Percentiles rank a stretch among this genome's conserved stretches.
Evolutionary conservation across 1,140 invertebrate species (phyloP).

Genomic region (Tribolium castaneum): DNA sequence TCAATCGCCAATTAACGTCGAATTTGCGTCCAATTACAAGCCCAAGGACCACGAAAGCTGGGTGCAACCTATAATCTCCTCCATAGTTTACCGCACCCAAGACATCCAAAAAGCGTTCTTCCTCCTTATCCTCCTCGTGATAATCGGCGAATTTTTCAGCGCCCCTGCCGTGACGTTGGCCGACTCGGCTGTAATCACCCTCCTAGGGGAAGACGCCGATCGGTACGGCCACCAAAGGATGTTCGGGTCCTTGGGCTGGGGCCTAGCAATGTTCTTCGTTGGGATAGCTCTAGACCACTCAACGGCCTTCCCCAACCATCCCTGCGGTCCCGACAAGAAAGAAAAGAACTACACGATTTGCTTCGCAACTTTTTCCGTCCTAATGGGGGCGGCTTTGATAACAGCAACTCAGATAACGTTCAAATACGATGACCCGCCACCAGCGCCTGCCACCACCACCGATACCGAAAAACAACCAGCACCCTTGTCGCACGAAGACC

Average conservation of each 20-base stretch:
- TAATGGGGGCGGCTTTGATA: slow-evolving; percentile 95
- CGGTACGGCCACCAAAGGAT: slow-evolving; percentile 96
- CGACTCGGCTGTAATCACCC: slow-evolving; percentile 91
- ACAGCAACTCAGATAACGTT: slow-evolving; percentile 90
- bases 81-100: slow-evolving; percentile 87
- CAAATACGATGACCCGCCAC: slow-evolving; percentile 74
- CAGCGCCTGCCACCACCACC: slow-evolving; percentile 56
- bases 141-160: slow-evolving; percentile 97
- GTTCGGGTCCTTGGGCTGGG: slow-evolving; percentile 99
- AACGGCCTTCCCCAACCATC: slow-evolving; percentile 88
- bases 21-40: slow-evolving; percentile 86
- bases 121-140: slow-evolving; percentile 88
- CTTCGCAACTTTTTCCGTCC: slow-evolving; percentile 96
- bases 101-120: slow-evolving; percentile 98
- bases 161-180: slow-evolving; percentile 98
- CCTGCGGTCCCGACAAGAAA: slow-evolving; percentile 86
- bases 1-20: slow-evolving; percentile 80
- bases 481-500: slow-evolving; percentile 73
- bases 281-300: slow-evolving; percentile 98
- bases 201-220: slow-evolving; percentile 92
- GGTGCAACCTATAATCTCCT: slow-evolving; percentile 93
- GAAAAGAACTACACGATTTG: slow-evolving; percentile 99
- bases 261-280: slow-evolving; percentile 97
- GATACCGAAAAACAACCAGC: slow-evolving; percentile 64
- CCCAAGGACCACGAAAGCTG: slow-evolving; percentile 77